phyloP scores from a whole-genome alignment of 2,888 invertebrate species.

The Pantelozetes paolii region DNA sequence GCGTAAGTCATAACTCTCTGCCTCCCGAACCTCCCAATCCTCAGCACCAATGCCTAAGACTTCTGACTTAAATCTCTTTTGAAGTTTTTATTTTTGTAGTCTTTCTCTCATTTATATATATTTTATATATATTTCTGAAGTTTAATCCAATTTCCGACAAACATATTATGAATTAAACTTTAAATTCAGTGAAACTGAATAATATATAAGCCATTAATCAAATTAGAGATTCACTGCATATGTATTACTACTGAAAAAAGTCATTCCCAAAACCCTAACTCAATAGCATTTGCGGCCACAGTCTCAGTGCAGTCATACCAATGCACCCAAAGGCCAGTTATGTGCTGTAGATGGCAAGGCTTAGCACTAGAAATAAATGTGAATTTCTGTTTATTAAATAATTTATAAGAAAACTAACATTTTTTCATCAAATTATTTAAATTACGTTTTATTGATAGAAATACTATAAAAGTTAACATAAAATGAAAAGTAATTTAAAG shows the following conservation, averaged over 20 bases:
- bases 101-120: neutral
- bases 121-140: neutral
- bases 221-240: slow-evolving; percentile 26
- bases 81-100: neutral
- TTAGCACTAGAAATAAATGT: too few species aligned
- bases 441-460: too few species aligned
- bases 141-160: slow-evolving; percentile 30
- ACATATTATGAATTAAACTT: slow-evolving; percentile 35
- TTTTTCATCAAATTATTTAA: too few species aligned
- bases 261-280: too few species aligned
- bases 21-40: neutral
- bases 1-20: slow-evolving; percentile 31
- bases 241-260: neutral
- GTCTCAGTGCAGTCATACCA: too few species aligned
- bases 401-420: too few species aligned
- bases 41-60: slow-evolving; percentile 6
- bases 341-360: too few species aligned
- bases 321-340: too few species aligned
- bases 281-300: too few species aligned
- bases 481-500: too few species aligned
- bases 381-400: too few species aligned
- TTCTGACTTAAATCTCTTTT: slow-evolving; percentile 25
- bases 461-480: too few species aligned
- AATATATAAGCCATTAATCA: slow-evolving; percentile 27
- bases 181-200: slow-evolving; percentile 20